Base-by-base conservation (phyloP, 1,140 invertebrate genomes). In the Euwallacea fornicatus region DNA sequence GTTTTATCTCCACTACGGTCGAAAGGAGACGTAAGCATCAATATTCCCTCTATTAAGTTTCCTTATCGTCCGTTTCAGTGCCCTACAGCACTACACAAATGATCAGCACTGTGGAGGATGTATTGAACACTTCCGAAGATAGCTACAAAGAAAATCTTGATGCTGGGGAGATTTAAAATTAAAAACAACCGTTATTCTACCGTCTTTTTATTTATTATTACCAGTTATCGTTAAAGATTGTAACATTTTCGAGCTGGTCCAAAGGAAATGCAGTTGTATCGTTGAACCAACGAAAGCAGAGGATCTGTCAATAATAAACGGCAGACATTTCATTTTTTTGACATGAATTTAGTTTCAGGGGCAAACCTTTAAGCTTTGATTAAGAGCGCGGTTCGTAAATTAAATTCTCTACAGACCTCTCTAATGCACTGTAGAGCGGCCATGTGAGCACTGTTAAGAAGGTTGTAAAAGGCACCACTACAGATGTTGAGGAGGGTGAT, bases 221-320 rank as follows among this genome's bases (percentile, higher is more conserved):
- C 7, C 11, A 33, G 42, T 42, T 61, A 61, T 10, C 59, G 42
- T 2, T 42, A 63, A 66, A 62, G 21, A 69, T 15, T 71, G 69
- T 21, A 69, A 74, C 43, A 69, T 71, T 42, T 72, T 74, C 21
- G 60, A 65, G 33, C 72, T 68, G 7, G 70, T 66, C 44, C 59
- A 67, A 21, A 58, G 43, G 10, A 50, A 70, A 7, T 67, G 50
- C 15, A 73, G 72, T 50, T 73, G 66, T 58, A 9, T 10, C 2
- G 42, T 61, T 10, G 72, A 73, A 56, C 67, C 72, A n/a, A 70
- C 70, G 72, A 68, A 73, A 53, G 63, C 70, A 6, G 72, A 73
- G 58, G 54, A 64, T 7, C 21, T 44, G 13, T 65, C 69, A 46
- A n/a, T 64, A 42, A 16, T 64, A 21, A n/a, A 11, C 46, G 21